A percentile compares a stretch with the other conserved stretches of the same genome.
phyloP scores from a whole-genome alignment of 2,113 vertebrate species.

The Ochotona princeps region DNA sequence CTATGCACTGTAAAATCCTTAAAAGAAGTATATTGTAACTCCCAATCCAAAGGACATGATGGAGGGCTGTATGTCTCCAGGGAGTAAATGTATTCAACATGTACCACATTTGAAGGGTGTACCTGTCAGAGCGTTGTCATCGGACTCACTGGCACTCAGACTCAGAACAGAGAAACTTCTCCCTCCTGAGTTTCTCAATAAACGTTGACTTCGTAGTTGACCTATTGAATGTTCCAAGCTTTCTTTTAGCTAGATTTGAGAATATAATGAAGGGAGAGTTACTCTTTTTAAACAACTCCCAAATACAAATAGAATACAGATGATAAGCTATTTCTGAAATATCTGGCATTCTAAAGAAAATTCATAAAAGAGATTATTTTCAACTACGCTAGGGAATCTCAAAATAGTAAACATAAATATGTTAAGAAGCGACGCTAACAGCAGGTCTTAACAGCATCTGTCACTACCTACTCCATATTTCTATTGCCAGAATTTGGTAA shows the following conservation, averaged over 20 bases:
- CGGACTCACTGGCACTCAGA: constrained; percentile 92
- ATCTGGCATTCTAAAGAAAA: neutral
- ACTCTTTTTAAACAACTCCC: constrained; percentile 48
- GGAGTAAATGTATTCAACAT: neutral
- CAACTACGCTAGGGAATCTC: constrained; percentile 21
- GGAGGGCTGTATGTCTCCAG: neutral
- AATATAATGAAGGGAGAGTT: constrained; percentile 65
- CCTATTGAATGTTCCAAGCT: constrained; percentile 93
- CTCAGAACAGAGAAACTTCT: constrained; percentile 91
- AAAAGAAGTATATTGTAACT: neutral
- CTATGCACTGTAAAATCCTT: neutral
- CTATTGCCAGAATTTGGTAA: neutral
- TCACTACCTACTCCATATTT: constrained; percentile 5
- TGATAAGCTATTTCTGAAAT: constrained; percentile 49
- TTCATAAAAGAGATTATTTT: constrained; percentile 18
- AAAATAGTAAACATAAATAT: constrained; percentile 28
- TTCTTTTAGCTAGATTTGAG: constrained; percentile 91
- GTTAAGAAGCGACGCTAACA: constrained; percentile 29
- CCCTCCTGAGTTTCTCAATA: constrained; percentile 82
- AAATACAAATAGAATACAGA: constrained; percentile 40
- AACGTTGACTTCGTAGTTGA: constrained; percentile 90
- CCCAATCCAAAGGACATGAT: neutral
- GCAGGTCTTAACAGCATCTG: constrained; percentile 33
- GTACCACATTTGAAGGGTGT: constrained; percentile 53
- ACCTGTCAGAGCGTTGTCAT: constrained; percentile 88